Percentiles rank a stretch among this genome's conserved stretches.
Evolutionary conservation across 2,113 vertebrate genomes (phyloP).

Genomic region (Brachyistius frenatus): DNA sequence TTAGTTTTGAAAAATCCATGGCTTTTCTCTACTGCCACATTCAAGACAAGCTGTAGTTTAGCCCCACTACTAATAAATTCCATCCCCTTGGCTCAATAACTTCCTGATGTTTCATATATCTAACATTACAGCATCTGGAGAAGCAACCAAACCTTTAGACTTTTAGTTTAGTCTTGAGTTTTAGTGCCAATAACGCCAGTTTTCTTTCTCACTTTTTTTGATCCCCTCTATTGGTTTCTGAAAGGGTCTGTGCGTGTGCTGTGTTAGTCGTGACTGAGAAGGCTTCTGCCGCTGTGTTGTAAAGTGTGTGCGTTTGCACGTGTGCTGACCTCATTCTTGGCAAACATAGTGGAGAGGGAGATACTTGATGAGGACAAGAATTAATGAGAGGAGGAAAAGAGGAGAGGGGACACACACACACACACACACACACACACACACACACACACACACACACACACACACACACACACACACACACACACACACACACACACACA

Average conservation of each 20-base stretch:
- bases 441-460: constrained; percentile 46
- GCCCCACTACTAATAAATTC: neutral
- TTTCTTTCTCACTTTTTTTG: constrained; percentile 14
- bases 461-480: constrained; percentile 32
- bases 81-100: neutral
- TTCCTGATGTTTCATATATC: neutral
- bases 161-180: constrained; percentile 21
- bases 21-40: too few species aligned
- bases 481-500: constrained; percentile 37
- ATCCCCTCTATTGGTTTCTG: constrained; percentile 12
- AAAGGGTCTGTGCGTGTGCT: constrained; percentile 17
- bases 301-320: constrained; percentile 37
- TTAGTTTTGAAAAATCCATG: neutral
- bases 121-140: neutral
- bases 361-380: constrained; percentile 59
- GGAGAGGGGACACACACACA: constrained; percentile 21
- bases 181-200: constrained; percentile 27
- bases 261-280: constrained; percentile 70
- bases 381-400: constrained; percentile 56
- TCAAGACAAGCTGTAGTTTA: too few species aligned
- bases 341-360: constrained; percentile 44
- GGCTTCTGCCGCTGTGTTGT: constrained; percentile 49
- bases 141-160: constrained; percentile 1
- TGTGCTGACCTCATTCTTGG: constrained; percentile 68
- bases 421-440: constrained; percentile 32